Base-by-base conservation (phyloP, 2,797 vertebrate genomes). In the Macropus fuliginosus region DNA sequence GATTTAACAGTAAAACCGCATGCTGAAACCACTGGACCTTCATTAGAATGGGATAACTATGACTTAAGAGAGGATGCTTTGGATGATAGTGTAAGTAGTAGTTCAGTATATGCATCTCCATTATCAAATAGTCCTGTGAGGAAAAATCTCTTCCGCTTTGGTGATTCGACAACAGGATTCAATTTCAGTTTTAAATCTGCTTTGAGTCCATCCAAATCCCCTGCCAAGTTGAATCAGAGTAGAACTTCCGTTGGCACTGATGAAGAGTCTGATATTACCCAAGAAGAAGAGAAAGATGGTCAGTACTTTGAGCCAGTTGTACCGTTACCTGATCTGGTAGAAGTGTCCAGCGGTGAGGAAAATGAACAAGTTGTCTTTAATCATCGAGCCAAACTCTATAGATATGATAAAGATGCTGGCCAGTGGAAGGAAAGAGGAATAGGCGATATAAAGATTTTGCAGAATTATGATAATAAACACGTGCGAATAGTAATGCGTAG, bases 371-470 rank as follows among this genome's bases (percentile, higher is more conserved):
- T 99, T 46, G 98, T 99, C 66, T 99, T 99, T 97, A 99, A 99
- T 98, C 99, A 99, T 95, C 98, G 99, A 98, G 99, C 99, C 97
- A 99, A 99, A 98, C 98, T 99, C 24, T 99, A 99, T 96, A 99
- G 99, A 55, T 99, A 99, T 0, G 99, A 99, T 98, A 99, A 99
- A 98, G 99, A 99, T 90, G 96, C 98, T 54, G 98, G 98, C 96
- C 99, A 99, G 50, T 99, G 99, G 99, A 99, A 99, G 97, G 99
- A 99, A 98, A 99, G 99, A 95, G 99, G 99, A 27, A 99, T 99
- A 12, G 99, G 99, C 2, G 99, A 99, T 97, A 99, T 99, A 97
- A 99, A 99, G 98, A 99, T 99, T 97, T 93, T 99, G 92, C 99
- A 99, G 96, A 99, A 99, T 98, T 99, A 99, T 0, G 99, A 99